Evolutionary conservation across 2,113 vertebrate genomes (phyloP).

Genomic region (Paramisgurnus dabryanus): DNA sequence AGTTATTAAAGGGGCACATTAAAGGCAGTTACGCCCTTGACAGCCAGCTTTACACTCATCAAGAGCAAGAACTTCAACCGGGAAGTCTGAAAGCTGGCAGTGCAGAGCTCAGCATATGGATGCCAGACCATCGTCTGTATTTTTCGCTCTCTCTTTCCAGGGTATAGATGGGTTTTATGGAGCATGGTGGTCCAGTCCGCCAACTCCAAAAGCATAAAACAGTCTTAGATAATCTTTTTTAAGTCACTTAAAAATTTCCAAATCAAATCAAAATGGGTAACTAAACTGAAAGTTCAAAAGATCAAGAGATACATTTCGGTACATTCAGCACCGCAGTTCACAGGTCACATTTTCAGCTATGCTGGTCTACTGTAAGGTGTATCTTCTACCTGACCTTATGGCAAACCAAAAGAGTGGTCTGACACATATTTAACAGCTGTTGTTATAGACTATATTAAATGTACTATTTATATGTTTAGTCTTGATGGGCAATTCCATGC

Average conservation of each 20-base stretch:
- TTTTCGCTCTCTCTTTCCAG: slow-evolving; percentile 43
- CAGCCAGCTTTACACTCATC: slow-evolving; percentile 72
- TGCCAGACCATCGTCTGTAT: slow-evolving; percentile 62
- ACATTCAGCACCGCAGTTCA: too few relatives aligned
- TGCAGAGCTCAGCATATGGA: slow-evolving; percentile 64
- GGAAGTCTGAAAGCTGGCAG: slow-evolving; percentile 63
- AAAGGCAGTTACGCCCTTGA: slow-evolving; percentile 72
- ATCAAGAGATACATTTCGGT: neutral
- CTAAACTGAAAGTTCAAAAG: neutral
- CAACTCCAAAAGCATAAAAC: slow-evolving; percentile 4
- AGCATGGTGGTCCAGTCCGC: slow-evolving; percentile 25
- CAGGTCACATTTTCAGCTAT: too few relatives aligned
- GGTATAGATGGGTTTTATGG: neutral
- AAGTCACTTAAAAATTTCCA: neutral
- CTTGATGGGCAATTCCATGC: too few relatives aligned
- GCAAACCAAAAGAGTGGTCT: too few relatives aligned
- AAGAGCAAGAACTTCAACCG: slow-evolving; percentile 69
- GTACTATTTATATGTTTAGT: too few relatives aligned
- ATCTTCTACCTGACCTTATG: too few relatives aligned
- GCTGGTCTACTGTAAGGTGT: too few relatives aligned
- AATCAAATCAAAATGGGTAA: neutral
- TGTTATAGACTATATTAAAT: too few relatives aligned
- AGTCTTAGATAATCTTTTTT: slow-evolving; percentile 11
- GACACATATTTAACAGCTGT: too few relatives aligned
- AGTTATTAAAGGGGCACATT: slow-evolving; percentile 71